Base-by-base conservation (phyloP, 2,797 vertebrate genomes). In the Odontamblyopus lacepedii region DNA sequence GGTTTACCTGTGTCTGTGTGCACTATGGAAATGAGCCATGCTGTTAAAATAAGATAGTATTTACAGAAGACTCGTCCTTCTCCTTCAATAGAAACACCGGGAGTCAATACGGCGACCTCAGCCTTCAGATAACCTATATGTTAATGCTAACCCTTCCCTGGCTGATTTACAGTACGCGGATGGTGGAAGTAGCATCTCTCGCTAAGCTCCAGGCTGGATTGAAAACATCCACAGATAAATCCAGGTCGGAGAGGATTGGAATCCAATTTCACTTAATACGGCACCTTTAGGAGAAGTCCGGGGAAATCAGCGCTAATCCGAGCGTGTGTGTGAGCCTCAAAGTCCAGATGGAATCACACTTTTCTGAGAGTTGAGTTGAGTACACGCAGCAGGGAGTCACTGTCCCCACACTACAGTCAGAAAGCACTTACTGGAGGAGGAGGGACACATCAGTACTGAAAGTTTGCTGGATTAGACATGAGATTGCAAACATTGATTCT, bases 221-320 rank as follows among this genome's bases (percentile, higher is more conserved):
- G 79, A 67, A 29, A 79, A 78, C 71, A 71, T 77, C 60, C 53
- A 0, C 61, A 38, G 69, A 81, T 73, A 50, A 69, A 81, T 71
- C 76, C 65, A 79, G 71, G 70, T 70, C 51, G 76, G 74, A 74
- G 67, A 69, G 80, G 80, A 86, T 83, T 78, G 83, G 74, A 91
- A 87, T 88, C 87, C 77, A 86, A 84, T 90, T 90, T 85, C 79
- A 81, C 70, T 78, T 84, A 83, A 88, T 85, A 72, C 79, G 72
- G 70, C 67, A 87, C 83, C 83, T 87, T 83, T 75, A 82, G 82
- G 71, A 81, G 77, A 32, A 75, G 83, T 82, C 85, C 75, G 74
- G 88, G 86, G 85, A 87, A 89, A 89, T 89, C 79, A 83, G 67
- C 0, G 71, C 87, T 89, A 90, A 91, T 90, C 89, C 81, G 84